A percentile compares a stretch with the other conserved stretches of the same genome.
Conservation (phyloP, 37 sponge, comb jelly and placozoan genomes). For the Chondrosia reniformis region DNA sequence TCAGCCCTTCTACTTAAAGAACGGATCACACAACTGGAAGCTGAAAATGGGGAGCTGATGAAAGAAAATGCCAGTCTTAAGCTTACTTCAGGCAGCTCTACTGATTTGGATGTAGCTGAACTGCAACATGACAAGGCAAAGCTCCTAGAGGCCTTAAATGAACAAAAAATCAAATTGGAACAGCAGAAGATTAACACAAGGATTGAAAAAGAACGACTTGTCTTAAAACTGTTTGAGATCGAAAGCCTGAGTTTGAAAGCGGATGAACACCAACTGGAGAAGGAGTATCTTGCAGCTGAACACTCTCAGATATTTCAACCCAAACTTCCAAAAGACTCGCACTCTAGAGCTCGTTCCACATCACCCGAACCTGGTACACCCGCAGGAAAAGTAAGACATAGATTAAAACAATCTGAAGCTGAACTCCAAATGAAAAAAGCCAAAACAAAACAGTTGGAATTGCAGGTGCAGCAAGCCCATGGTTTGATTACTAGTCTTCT, state of each 20-base stretch:
- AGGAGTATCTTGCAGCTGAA: conserved; percentile 30
- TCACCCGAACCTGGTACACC: conserved; percentile 4
- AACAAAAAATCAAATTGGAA: conserved; percentile 26
- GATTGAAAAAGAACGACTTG: conserved; percentile 58
- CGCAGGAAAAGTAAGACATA: neutral
- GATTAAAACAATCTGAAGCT: conserved; percentile 18
- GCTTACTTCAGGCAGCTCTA: neutral
- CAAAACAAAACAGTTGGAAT: conserved; percentile 47
- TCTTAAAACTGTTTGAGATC: conserved; percentile 63
- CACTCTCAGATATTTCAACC: neutral
- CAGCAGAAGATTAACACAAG: conserved; percentile 26
- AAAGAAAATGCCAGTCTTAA: conserved; percentile 45
- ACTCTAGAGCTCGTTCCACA: neutral
- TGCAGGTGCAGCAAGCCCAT: conserved; percentile 43
- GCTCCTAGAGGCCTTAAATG: conserved; percentile 29
- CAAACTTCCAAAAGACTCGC: neutral
- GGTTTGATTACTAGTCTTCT: conserved; percentile 28
- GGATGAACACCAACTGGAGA: conserved; percentile 51
- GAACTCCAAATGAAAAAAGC: conserved; percentile 40
- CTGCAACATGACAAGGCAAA: conserved; percentile 31
- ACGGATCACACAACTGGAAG: conserved; percentile 42
- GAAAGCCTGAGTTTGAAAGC: conserved; percentile 42
- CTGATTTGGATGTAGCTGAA: conserved; percentile 42
- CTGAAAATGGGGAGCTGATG: conserved; percentile 50
- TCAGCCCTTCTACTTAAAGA: neutral